Percentiles rank a stretch among this genome's conserved stretches.
Evolutionary conservation across 2,888 invertebrate species (phyloP).

Genomic region (Netelia virgata): DNA sequence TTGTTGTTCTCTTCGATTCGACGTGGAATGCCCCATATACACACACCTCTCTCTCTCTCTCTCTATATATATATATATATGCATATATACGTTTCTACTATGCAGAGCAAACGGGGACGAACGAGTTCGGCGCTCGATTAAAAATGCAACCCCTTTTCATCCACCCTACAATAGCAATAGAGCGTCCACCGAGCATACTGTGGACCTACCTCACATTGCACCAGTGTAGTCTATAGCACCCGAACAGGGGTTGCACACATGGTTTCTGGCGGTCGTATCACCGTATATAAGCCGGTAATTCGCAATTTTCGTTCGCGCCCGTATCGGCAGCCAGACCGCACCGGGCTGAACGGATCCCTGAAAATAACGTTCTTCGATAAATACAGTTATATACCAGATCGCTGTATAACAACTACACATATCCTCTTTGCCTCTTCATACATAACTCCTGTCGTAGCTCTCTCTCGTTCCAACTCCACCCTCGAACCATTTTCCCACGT

Average conservation of each 20-base stretch:
- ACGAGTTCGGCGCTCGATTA: conserved; percentile 61
- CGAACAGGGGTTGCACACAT: conserved; percentile 19
- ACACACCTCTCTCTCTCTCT: too few relatives aligned
- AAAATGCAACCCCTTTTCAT: conserved; percentile 62
- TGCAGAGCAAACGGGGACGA: conserved; percentile 30
- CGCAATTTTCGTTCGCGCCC: conserved; percentile 63
- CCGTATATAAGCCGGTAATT: conserved; percentile 65
- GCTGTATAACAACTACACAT: neutral
- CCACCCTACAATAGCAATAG: conserved; percentile 34
- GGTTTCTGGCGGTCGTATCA: conserved; percentile 44
- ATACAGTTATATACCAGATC: conserved; percentile 15
- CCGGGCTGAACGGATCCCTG: conserved; percentile 57
- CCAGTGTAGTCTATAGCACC: conserved; percentile 1
- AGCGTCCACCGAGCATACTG: conserved; percentile 22
- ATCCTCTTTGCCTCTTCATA: neutral
- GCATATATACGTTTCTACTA: conserved; percentile 4
- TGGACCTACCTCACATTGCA: neutral
- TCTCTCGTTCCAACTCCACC: too few relatives aligned
- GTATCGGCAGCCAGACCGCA: conserved; percentile 50
- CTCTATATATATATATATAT: conserved; percentile 3
- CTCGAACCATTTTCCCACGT: too few relatives aligned
- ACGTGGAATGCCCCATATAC: conserved; percentile 16
- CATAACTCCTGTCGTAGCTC: too few relatives aligned
- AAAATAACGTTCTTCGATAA: conserved; percentile 54
- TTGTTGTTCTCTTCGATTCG: neutral